Percentiles rank a stretch among this genome's conserved stretches.
phyloP scores from a whole-genome alignment of 2,113 vertebrate species.

The Pheucticus melanocephalus region DNA sequence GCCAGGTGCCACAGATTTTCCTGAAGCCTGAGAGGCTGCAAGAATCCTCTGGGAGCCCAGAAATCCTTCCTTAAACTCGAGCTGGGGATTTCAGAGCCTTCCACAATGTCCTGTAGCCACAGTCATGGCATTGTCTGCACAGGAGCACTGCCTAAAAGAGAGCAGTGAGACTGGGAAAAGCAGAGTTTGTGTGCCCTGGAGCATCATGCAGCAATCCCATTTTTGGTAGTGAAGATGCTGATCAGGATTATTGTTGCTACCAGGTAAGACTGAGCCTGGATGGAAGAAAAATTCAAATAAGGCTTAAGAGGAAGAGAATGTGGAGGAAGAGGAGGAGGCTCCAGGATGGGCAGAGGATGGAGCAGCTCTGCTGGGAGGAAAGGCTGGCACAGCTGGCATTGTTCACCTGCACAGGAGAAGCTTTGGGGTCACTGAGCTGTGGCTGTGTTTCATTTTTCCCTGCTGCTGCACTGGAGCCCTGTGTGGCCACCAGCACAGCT shows the following conservation, averaged over 20 bases:
- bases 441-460: not conserved
- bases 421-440: too few relatives aligned
- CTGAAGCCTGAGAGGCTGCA: not conserved
- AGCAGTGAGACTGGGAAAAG: not conserved
- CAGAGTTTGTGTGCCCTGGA: not conserved
- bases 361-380: too few relatives aligned
- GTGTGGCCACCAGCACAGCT: not conserved
- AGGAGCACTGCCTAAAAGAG: not conserved
- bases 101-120: rapidly evolving
- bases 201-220: not conserved
- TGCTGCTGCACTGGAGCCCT: not conserved
- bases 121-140: not conserved
- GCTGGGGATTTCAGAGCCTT: not conserved
- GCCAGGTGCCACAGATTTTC: not conserved
- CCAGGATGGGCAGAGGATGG: too few relatives aligned
- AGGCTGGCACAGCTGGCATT: too few relatives aligned
- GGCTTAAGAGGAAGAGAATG: not conserved
- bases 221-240: not conserved
- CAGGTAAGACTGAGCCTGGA: not conserved
- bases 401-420: too few relatives aligned
- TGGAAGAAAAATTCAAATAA: not conserved
- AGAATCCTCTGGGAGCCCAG: not conserved
- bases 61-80: not conserved
- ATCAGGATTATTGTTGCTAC: not conserved
- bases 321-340: not conserved